phyloP scores from a whole-genome alignment of 2,113 vertebrate genomes.

The Empidonax traillii region DNA sequence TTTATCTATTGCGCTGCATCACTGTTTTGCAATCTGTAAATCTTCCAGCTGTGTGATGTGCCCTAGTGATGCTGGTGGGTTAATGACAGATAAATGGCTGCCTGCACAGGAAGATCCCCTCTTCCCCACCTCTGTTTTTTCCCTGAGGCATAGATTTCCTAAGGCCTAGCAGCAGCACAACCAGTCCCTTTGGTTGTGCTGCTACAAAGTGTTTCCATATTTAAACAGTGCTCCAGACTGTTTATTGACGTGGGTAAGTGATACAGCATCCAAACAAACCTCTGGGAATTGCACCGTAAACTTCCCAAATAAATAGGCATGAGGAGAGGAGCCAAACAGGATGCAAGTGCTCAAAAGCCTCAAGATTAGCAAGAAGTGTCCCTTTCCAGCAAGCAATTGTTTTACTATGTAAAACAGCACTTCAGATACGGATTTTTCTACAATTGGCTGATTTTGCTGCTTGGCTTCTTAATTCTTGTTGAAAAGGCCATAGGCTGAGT shows the following conservation, averaged over 20 bases:
- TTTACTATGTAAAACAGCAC: not conserved
- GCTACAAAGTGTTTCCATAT: not conserved
- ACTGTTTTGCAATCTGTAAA: not conserved
- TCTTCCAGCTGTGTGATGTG: not conserved
- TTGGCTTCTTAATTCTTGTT: not conserved
- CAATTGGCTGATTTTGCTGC: not conserved
- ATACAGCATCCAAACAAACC: not conserved
- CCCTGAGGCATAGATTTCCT: not conserved
- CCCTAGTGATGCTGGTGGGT: not conserved
- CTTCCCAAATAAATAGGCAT: slow-evolving; percentile 8
- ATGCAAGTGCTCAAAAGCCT: not conserved
- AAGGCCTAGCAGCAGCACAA: not conserved
- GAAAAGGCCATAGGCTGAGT: not conserved
- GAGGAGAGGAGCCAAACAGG: not conserved
- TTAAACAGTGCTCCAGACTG: slow-evolving; percentile 25
- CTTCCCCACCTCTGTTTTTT: accelerated
- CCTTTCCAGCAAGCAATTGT: not conserved
- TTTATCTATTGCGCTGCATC: not conserved
- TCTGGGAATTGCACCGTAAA: not conserved
- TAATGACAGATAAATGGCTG: not conserved
- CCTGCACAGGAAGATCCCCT: not conserved
- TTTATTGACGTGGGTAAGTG: slow-evolving; percentile 6
- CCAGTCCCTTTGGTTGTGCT: not conserved
- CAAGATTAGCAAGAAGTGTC: not conserved
- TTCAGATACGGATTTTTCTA: not conserved